These are phyloP conservation scores for Thunnus maccoyii DNA, from an alignment of 2,113 vertebrate species.

Conservation along the genomic window DNA sequence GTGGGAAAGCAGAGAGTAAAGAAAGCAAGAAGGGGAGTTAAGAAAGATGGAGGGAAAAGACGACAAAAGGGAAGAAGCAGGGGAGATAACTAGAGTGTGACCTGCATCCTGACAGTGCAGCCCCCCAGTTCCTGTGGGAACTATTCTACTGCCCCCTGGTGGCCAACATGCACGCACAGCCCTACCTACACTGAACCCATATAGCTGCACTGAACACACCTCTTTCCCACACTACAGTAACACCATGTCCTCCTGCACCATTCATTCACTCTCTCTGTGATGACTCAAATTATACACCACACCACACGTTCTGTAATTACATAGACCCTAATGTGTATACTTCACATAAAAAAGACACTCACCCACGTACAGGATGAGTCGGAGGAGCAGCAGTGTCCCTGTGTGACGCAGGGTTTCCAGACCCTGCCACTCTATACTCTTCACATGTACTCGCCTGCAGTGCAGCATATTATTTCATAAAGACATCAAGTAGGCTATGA, in stretches of 20 bases:
- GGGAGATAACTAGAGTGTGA: constrained; percentile 57
- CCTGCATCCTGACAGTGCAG: constrained; percentile 55
- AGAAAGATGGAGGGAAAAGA: neutral
- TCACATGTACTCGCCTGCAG: constrained; percentile 43
- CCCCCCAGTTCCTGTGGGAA: constrained; percentile 59
- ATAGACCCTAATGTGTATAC: constrained; percentile 34
- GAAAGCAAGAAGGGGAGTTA: constrained; percentile 10
- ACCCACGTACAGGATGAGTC: constrained; percentile 18
- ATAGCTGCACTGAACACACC: constrained; percentile 9
- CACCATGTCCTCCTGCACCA: constrained; percentile 23
- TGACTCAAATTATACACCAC: constrained; percentile 56
- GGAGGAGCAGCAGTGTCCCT: neutral
- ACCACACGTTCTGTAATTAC: constrained; percentile 54
- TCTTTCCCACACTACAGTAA: constrained; percentile 50
- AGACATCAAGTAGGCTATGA: constrained; percentile 59
- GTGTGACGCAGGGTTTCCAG: constrained; percentile 45
- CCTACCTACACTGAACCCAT: neutral
- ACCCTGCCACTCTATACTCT: constrained; percentile 57
- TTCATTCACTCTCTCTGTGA: constrained; percentile 52
- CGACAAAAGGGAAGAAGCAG: constrained; percentile 36
- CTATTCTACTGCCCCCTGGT: constrained; percentile 84
- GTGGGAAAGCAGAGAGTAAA: neutral
- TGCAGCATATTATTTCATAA: constrained; percentile 52
- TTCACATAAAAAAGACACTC: constrained; percentile 27
- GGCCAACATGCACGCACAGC: constrained; percentile 35